Conservation (phyloP, 2,888 invertebrate genomes). For the Xanthorhoe spadicearia region DNA sequence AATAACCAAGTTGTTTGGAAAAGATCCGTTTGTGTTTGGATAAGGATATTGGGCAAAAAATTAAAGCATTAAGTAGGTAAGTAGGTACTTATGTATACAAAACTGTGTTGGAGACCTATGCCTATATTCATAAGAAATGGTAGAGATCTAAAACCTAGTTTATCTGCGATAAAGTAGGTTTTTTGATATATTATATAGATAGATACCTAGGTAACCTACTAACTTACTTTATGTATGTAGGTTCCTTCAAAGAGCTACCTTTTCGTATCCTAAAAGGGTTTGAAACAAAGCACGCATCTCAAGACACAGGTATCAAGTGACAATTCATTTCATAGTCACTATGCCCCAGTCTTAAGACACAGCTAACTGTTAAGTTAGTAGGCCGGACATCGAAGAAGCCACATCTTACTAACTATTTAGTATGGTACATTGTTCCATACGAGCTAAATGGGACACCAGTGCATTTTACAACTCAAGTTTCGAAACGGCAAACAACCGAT, state of each 20-base stretch:
- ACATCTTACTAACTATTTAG: slow-evolving; percentile 1
- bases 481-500: slow-evolving; percentile 18
- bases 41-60: background rate
- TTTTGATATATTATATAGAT: no score
- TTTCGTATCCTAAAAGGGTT: background rate
- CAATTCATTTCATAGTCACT: background rate
- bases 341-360: background rate
- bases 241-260: no score
- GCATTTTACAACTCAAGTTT: slow-evolving; percentile 30
- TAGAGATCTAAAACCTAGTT: no score
- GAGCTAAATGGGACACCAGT: slow-evolving; percentile 23
- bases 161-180: no score
- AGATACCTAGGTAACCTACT: no score
- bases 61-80: background rate
- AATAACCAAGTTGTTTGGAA: slow-evolving; percentile 11
- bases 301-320: background rate
- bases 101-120: no score
- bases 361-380: background rate
- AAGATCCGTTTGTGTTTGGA: slow-evolving; percentile 4
- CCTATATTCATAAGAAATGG: no score
- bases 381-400: background rate
- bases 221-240: no score
- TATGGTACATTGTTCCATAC: slow-evolving; percentile 14
- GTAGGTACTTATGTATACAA: no score
- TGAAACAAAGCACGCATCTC: background rate